A percentile compares a stretch with the other conserved stretches of the same genome.
phyloP scores from a whole-genome alignment of 2,888 invertebrate genomes.

The Caradrina clavipalpis region DNA sequence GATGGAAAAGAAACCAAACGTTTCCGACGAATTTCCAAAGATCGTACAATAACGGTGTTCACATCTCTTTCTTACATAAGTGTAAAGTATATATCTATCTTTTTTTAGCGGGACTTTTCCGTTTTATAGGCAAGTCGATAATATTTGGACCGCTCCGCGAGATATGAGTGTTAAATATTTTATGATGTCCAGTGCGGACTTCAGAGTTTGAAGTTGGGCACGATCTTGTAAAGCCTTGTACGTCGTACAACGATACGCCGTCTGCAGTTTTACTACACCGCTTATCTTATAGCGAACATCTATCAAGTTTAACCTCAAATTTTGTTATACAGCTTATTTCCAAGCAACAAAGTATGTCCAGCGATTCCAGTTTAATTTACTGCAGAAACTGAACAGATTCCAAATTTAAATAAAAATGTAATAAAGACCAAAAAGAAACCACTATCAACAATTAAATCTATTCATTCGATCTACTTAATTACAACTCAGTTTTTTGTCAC shows the following conservation, averaged over 20 bases:
- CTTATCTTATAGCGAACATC: constrained; percentile 54
- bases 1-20: constrained; percentile 90
- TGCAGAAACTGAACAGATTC: neutral
- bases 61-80: constrained; percentile 79
- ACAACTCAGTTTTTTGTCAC: constrained; percentile 84
- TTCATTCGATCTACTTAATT: constrained; percentile 80
- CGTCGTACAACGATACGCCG: constrained; percentile 47
- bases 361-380: constrained; percentile 1
- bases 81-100: constrained; percentile 75
- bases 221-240: constrained; percentile 57
- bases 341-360: neutral
- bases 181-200: constrained; percentile 86
- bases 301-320: constrained; percentile 46
- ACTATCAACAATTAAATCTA: constrained; percentile 60
- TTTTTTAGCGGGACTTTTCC: constrained; percentile 82
- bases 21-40: constrained; percentile 88
- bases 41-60: constrained; percentile 84
- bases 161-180: constrained; percentile 90
- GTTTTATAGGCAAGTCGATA: constrained; percentile 89
- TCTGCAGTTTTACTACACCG: constrained; percentile 57
- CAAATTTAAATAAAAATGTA: constrained; percentile 30
- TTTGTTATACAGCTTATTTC: constrained; percentile 16
- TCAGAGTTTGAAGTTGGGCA: constrained; percentile 71
- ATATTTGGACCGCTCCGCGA: constrained; percentile 86
- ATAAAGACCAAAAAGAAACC: constrained; percentile 31